These are phyloP conservation scores for Anoplius nigerrimus DNA, from an alignment of 2,888 invertebrate genomes.

Conservation along the genomic window DNA sequence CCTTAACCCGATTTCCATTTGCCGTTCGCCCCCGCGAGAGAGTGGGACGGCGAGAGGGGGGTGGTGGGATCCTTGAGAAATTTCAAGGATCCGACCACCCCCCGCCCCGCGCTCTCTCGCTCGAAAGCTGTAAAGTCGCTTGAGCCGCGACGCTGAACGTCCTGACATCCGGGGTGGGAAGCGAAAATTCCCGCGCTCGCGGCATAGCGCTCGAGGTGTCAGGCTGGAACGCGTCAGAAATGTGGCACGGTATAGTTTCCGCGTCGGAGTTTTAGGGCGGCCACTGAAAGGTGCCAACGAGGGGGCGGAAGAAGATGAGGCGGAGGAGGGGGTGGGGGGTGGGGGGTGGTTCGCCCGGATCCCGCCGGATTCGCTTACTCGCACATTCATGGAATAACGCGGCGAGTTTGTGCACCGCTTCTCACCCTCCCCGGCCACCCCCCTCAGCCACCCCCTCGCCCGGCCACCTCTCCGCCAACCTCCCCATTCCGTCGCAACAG, in stretches of 20 bases:
- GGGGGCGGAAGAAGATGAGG: slow-evolving; percentile 27
- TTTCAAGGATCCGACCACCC: slow-evolving; percentile 8
- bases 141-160: slow-evolving; percentile 1
- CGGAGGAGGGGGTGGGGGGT: slow-evolving; percentile 23
- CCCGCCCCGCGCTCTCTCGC: neutral
- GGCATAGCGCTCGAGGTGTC: slow-evolving; percentile 45
- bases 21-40: neutral
- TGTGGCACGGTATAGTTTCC: slow-evolving; percentile 41
- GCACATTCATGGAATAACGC: slow-evolving; percentile 64
- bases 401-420: slow-evolving; percentile 55
- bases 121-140: neutral
- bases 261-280: slow-evolving; percentile 26
- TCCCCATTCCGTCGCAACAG: slow-evolving; percentile 50
- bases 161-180: slow-evolving; percentile 9
- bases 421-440: slow-evolving; percentile 31
- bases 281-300: slow-evolving; percentile 18
- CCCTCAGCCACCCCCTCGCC: neutral
- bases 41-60: neutral
- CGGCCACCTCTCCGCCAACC: neutral
- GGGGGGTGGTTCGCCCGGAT: slow-evolving; percentile 26
- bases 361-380: slow-evolving; percentile 51
- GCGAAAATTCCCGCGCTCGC: slow-evolving; percentile 18
- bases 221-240: slow-evolving; percentile 59
- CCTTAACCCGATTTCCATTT: slow-evolving; percentile 30
- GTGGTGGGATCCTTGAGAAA: slow-evolving; percentile 15